These are phyloP conservation scores for Mastomys coucha DNA, from an alignment of 2,113 vertebrate species.

Conservation along the genomic window DNA sequence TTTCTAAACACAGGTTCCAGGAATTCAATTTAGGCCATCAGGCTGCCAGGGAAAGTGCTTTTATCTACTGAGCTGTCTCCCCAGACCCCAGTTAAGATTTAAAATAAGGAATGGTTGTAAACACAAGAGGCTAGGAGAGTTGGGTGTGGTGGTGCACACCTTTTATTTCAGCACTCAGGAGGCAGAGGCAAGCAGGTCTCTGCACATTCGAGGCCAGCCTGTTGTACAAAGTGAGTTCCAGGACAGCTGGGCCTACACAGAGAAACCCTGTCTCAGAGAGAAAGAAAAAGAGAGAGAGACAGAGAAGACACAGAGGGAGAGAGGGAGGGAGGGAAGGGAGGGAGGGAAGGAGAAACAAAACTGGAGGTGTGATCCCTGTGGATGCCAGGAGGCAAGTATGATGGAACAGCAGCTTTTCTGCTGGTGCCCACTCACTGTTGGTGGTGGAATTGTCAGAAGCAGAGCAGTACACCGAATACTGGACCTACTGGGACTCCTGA, in stretches of 20 bases:
- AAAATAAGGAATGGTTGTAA: neutral
- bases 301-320: too few relatives aligned
- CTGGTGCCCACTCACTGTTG: neutral
- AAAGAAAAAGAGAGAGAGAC: too few relatives aligned
- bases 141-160: too few relatives aligned
- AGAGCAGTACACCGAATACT: neutral
- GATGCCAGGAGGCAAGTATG: neutral
- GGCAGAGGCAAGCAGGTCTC: neutral
- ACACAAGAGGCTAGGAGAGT: neutral
- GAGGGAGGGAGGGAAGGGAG: too few relatives aligned
- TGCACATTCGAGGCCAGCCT: neutral
- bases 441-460: neutral
- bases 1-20: neutral
- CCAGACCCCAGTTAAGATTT: neutral
- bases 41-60: neutral
- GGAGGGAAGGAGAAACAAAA: neutral
- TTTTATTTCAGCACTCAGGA: too few relatives aligned
- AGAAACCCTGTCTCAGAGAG: neutral
- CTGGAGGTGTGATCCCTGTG: neutral
- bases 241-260: neutral
- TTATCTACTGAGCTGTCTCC: neutral
- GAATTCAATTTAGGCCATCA: neutral
- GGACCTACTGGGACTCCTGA: neutral
- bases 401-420: neutral
- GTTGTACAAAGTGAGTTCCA: neutral